Conservation (phyloP, 92 coral and sea anemone species). For the Epizoanthus rinbou region DNA sequence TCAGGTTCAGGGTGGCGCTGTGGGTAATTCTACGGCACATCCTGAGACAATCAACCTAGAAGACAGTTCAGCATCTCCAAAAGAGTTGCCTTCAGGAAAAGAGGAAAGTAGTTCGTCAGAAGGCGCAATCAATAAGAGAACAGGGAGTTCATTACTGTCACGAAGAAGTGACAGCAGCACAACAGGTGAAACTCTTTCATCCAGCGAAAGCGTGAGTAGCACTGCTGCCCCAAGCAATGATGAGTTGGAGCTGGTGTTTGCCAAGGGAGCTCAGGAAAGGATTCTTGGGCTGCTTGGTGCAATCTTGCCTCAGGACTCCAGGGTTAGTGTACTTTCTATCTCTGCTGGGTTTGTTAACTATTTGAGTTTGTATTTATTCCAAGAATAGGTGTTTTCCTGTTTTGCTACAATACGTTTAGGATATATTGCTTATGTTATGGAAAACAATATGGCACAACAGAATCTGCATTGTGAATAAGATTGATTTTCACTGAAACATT, state of each 20-base stretch:
- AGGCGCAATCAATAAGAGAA: background rate
- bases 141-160: background rate
- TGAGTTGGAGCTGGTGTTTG: conserved; percentile 71
- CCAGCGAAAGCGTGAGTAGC: background rate
- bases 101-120: background rate
- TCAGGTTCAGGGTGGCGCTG: too few species aligned
- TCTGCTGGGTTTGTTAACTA: background rate
- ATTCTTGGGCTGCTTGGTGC: conserved; percentile 94
- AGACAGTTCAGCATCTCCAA: background rate
- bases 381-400: background rate
- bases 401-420: background rate
- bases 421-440: background rate
- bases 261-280: conserved; percentile 80
- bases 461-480: too few species aligned
- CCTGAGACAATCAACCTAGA: background rate
- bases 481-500: too few species aligned
- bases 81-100: background rate
- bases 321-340: conserved; percentile 52
- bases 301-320: conserved; percentile 87
- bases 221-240: conserved; percentile 48
- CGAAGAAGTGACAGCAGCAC: background rate
- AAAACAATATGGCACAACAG: too few species aligned
- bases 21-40: background rate
- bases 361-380: background rate
- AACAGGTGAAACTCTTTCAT: background rate